Evolutionary conservation across 2,888 invertebrate genomes (phyloP).

Genomic region (Drosophila eohydei): DNA sequence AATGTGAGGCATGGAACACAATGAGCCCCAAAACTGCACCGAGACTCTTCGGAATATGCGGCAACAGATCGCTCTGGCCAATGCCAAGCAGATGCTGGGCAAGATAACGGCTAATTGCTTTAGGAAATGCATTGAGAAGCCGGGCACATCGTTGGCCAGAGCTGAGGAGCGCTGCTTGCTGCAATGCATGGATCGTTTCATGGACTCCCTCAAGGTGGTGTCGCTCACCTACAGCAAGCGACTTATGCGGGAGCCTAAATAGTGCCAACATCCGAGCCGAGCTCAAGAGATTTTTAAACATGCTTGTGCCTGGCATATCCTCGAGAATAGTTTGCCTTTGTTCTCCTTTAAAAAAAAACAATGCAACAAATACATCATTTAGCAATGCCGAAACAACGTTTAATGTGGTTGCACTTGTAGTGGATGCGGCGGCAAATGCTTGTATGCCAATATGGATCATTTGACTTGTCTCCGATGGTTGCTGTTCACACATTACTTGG

Average conservation of each 20-base stretch:
- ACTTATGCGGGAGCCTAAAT: constrained; percentile 10
- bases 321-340: background rate
- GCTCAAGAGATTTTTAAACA: background rate
- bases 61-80: constrained; percentile 46
- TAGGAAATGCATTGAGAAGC: constrained; percentile 35
- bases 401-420: background rate
- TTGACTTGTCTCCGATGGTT: too few relatives aligned
- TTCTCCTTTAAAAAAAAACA: background rate
- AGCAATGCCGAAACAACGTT: background rate
- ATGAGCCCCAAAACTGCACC: constrained; percentile 8
- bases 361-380: background rate
- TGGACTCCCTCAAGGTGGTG: constrained; percentile 45
- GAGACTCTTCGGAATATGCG: constrained; percentile 30
- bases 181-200: constrained; percentile 49
- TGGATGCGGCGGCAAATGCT: too few relatives aligned
- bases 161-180: constrained; percentile 34
- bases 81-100: constrained; percentile 30
- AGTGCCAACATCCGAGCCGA: background rate
- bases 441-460: too few relatives aligned
- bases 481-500: too few relatives aligned
- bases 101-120: constrained; percentile 43
- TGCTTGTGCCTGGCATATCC: background rate
- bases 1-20: constrained; percentile 14
- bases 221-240: constrained; percentile 38
- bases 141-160: constrained; percentile 24